These are phyloP conservation scores for Eristalis intricaria DNA, from an alignment of 2,888 invertebrate genomes.

Conservation along the genomic window DNA sequence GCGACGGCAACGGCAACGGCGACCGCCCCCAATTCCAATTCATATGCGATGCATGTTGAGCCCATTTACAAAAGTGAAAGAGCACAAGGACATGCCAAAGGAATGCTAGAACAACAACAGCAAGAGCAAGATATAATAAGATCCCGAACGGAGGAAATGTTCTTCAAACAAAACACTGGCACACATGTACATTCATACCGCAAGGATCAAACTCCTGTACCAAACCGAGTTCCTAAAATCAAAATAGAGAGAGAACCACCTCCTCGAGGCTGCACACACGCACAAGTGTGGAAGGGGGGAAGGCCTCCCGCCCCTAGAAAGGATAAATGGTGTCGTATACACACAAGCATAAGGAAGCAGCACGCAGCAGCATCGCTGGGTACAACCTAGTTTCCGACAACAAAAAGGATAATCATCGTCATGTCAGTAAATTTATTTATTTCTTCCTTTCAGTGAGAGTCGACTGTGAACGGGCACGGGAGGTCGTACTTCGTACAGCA, in stretches of 20 bases:
- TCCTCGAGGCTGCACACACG: slow-evolving; percentile 22
- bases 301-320: slow-evolving; percentile 33
- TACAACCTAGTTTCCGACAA: slow-evolving; percentile 48
- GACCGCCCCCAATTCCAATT: slow-evolving; percentile 59
- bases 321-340: slow-evolving; percentile 67
- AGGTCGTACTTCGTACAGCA: slow-evolving; percentile 1
- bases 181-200: not conserved
- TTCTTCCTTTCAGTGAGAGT: slow-evolving; percentile 61
- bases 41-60: slow-evolving; percentile 66
- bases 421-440: slow-evolving; percentile 72
- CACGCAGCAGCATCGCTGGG: slow-evolving; percentile 36
- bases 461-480: slow-evolving; percentile 13
- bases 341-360: slow-evolving; percentile 46
- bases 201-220: slow-evolving; percentile 33
- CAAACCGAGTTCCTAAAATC: slow-evolving; percentile 45
- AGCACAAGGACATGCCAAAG: slow-evolving; percentile 36
- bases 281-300: not conserved
- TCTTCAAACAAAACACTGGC: slow-evolving; percentile 33
- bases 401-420: slow-evolving; percentile 71
- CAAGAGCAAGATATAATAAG: slow-evolving; percentile 36
- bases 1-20: not conserved
- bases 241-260: slow-evolving; percentile 44
- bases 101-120: slow-evolving; percentile 10
- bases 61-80: slow-evolving; percentile 52
- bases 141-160: slow-evolving; percentile 40